Evolutionary conservation across 2,113 vertebrate species (phyloP).

Genomic region (Nibea albiflora): DNA sequence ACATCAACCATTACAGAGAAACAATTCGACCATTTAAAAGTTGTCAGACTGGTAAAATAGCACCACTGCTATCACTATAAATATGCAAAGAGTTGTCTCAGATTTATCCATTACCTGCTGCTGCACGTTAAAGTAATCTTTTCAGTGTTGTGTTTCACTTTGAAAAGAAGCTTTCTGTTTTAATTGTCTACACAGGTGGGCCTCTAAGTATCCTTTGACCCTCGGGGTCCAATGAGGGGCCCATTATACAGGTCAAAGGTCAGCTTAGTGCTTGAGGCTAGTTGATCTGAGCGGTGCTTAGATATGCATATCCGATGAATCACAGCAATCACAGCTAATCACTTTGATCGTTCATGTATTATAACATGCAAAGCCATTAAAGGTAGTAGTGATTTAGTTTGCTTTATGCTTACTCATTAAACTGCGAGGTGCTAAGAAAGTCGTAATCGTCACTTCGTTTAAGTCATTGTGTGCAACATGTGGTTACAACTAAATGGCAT

Average conservation of each 20-base stretch:
- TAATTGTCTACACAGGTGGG: constrained; percentile 82
- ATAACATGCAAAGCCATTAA: constrained; percentile 14
- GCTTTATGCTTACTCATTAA: background rate
- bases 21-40: background rate
- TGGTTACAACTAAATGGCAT: background rate
- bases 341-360: constrained; percentile 34
- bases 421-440: background rate
- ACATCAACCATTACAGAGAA: background rate
- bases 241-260: constrained; percentile 76
- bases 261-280: constrained; percentile 71
- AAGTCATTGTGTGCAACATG: background rate
- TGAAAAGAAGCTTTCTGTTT: constrained; percentile 68
- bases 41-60: background rate
- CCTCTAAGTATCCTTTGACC: constrained; percentile 64
- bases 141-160: constrained; percentile 42
- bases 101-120: background rate
- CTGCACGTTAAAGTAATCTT: constrained; percentile 7
- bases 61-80: background rate
- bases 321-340: constrained; percentile 51
- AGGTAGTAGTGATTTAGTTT: background rate
- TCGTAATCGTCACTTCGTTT: background rate
- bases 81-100: constrained; percentile 10
- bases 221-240: constrained; percentile 61
- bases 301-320: constrained; percentile 70
- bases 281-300: constrained; percentile 66